Evolutionary conservation across 2,888 invertebrate species (phyloP).

Genomic region (Pimpla rufipes): DNA sequence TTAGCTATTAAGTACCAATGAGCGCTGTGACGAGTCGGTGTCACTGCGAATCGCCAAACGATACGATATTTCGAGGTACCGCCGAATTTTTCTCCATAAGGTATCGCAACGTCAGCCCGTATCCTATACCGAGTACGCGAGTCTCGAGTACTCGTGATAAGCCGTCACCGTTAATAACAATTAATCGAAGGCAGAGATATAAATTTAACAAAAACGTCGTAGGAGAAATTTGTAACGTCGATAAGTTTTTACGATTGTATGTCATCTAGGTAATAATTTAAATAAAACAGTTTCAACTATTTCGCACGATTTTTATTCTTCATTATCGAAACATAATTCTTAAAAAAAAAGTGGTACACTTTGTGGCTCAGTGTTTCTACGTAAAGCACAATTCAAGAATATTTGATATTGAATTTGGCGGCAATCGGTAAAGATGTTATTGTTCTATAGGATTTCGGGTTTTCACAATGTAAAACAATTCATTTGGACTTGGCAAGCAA

Average conservation of each 20-base stretch:
- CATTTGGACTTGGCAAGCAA: constrained; percentile 82
- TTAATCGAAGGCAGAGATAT: constrained; percentile 11
- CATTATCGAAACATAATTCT: neutral
- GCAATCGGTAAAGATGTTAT: constrained; percentile 38
- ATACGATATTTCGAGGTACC: neutral
- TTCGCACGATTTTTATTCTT: constrained; percentile 36
- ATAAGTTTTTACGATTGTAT: constrained; percentile 80
- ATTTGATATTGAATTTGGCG: neutral
- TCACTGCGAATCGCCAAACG: constrained; percentile 19
- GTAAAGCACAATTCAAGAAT: too few species aligned
- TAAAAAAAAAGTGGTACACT: too few species aligned
- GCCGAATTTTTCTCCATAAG: neutral
- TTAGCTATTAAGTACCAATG: constrained; percentile 23
- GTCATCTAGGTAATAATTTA: constrained; percentile 73
- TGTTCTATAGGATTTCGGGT: constrained; percentile 2
- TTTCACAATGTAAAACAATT: constrained; percentile 47
- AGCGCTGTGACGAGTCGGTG: constrained; percentile 13
- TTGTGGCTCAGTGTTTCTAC: too few species aligned
- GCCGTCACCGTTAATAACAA: constrained; percentile 33
- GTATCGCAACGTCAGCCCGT: constrained; percentile 5
- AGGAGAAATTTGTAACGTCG: constrained; percentile 76
- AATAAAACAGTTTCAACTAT: constrained; percentile 76
- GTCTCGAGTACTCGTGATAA: constrained; percentile 14
- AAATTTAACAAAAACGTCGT: constrained; percentile 67
- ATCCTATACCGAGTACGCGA: constrained; percentile 10